These are phyloP conservation scores for Metellina segmentata DNA, from an alignment of 2,888 invertebrate species.

Conservation along the genomic window DNA sequence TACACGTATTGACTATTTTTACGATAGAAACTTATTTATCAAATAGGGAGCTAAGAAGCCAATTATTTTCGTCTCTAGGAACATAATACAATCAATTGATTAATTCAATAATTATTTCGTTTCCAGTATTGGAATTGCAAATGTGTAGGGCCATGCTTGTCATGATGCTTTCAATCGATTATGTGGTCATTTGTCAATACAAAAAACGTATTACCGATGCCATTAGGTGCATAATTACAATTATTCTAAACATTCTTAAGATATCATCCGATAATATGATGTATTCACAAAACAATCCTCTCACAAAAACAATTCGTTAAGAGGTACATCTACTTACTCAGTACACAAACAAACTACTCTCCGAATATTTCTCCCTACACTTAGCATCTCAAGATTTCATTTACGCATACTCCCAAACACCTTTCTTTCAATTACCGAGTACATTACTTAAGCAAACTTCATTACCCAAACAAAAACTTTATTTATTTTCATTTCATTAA, in stretches of 20 bases:
- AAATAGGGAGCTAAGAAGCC: too few relatives aligned
- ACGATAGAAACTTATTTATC: background rate
- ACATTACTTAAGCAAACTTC: background rate
- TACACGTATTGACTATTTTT: background rate
- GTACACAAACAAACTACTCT: too few relatives aligned
- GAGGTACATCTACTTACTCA: too few relatives aligned
- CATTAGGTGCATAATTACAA: background rate
- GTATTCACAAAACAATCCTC: background rate
- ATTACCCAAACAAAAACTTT: background rate
- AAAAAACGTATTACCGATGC: background rate
- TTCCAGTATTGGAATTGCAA: background rate
- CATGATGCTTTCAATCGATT: background rate
- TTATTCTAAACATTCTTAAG: background rate
- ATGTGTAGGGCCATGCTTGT: background rate
- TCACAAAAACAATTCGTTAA: background rate
- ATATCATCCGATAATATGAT: background rate
- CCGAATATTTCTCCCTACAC: too few relatives aligned
- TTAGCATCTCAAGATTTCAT: too few relatives aligned
- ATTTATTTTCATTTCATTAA: background rate
- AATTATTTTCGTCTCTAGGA: background rate
- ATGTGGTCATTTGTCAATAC: background rate
- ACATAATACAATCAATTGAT: background rate
- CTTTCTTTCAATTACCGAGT: too few relatives aligned
- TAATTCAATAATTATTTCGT: background rate
- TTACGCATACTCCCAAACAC: too few relatives aligned